A percentile compares a stretch with the other conserved stretches of the same genome.
These are phyloP conservation scores for Iselma pallidipennis DNA, from an alignment of 2,888 invertebrate genomes.

Conservation along the genomic window DNA sequence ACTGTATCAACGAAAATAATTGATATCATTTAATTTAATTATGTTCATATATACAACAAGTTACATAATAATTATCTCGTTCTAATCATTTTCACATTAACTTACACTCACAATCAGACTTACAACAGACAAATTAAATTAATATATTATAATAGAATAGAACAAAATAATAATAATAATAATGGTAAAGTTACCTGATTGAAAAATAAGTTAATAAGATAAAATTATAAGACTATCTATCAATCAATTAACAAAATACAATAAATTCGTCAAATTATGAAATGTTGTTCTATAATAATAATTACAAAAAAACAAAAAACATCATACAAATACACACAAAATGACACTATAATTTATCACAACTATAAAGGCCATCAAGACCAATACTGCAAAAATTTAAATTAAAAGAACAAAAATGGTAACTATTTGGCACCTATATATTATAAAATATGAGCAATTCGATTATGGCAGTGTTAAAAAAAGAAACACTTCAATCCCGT, in stretches of 20 bases:
- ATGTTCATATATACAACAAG: background rate
- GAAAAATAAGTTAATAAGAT: conserved; percentile 18
- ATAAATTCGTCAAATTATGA: conserved; percentile 4
- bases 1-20: no score
- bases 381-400: conserved; percentile 33
- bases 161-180: background rate
- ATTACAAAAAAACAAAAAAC: background rate
- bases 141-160: background rate
- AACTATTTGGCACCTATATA: conserved; percentile 43
- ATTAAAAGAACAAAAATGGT: conserved; percentile 26
- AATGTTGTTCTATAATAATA: background rate
- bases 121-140: conserved; percentile 13
- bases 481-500: background rate
- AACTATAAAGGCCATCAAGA: conserved; percentile 29
- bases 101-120: conserved; percentile 27
- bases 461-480: conserved; percentile 26
- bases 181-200: conserved; percentile 18
- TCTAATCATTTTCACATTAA: conserved; percentile 20
- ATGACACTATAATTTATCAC: conserved; percentile 39
- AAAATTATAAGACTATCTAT: background rate
- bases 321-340: conserved; percentile 12
- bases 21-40: background rate
- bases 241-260: background rate
- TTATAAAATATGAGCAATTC: conserved; percentile 32
- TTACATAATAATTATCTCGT: background rate